Evolutionary conservation across 2,888 invertebrate species (phyloP).

Genomic region (Apamea sordens): DNA sequence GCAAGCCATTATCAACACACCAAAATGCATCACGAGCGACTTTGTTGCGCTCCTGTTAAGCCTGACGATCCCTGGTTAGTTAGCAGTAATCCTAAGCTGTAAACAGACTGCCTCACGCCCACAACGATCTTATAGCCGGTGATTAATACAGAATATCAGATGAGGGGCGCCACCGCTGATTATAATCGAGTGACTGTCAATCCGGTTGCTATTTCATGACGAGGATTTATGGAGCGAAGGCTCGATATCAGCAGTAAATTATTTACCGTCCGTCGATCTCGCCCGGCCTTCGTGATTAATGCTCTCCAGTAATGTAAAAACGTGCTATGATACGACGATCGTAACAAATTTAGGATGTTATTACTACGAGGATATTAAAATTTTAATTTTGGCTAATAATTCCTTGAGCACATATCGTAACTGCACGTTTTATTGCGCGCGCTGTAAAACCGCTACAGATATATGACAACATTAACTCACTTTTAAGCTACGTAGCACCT

Average conservation of each 20-base stretch:
- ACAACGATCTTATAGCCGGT: conserved; percentile 47
- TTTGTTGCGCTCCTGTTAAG: conserved; percentile 29
- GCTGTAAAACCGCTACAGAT: conserved; percentile 68
- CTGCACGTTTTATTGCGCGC: conserved; percentile 69
- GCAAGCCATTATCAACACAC: conserved; percentile 46
- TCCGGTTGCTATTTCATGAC: conserved; percentile 76
- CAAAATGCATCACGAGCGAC: conserved; percentile 23
- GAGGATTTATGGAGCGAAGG: conserved; percentile 78
- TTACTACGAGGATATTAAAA: conserved; percentile 69
- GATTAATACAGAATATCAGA: conserved; percentile 66
- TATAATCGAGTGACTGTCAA: conserved; percentile 80
- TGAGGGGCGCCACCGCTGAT: conserved; percentile 66
- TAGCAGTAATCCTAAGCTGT: conserved; percentile 20
- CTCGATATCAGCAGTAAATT: conserved; percentile 78
- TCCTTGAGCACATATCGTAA: conserved; percentile 68
- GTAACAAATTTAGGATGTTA: conserved; percentile 64
- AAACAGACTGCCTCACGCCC: conserved; percentile 30
- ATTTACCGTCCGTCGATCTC: conserved; percentile 77
- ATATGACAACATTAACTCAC: conserved; percentile 65
- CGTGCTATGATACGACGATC: conserved; percentile 57
- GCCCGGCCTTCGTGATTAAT: conserved; percentile 72
- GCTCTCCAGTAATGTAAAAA: conserved; percentile 62
- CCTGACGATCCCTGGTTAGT: conserved; percentile 21
- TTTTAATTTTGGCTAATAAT: conserved; percentile 70
- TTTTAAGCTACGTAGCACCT: conserved; percentile 63